phyloP scores from a whole-genome alignment of 2,113 vertebrate species.

The Nothocercus nigrocapillus region DNA sequence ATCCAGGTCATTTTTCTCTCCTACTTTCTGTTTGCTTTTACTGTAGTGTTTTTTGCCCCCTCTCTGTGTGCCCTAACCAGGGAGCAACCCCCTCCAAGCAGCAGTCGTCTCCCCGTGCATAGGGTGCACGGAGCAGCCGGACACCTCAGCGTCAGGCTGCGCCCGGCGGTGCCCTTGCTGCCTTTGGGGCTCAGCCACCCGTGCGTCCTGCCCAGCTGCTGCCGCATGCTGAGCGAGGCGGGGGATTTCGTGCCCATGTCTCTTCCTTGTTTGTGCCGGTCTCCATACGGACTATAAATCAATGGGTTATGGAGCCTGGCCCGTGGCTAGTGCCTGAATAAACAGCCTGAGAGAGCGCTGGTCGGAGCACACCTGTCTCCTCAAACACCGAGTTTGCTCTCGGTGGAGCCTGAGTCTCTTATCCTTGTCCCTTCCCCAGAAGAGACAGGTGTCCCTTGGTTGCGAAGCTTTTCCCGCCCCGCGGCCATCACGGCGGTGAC shows the following conservation, averaged over 20 bases:
- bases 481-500: neutral
- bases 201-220: fast-evolving
- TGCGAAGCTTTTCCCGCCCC: neutral
- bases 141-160: fast-evolving
- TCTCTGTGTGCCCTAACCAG: neutral
- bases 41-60: neutral
- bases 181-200: neutral
- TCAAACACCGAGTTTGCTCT: constrained; percentile 52
- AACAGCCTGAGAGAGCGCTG: constrained; percentile 27
- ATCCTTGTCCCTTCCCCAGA: neutral
- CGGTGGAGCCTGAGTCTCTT: neutral
- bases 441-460: constrained; percentile 54
- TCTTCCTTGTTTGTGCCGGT: neutral
- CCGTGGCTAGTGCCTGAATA: constrained; percentile 42
- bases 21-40: neutral
- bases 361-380: constrained; percentile 49
- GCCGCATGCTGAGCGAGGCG: neutral
- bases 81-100: fast-evolving
- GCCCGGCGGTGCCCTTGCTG: neutral
- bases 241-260: neutral
- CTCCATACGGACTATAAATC: constrained; percentile 50
- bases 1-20: neutral
- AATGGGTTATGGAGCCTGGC: neutral
- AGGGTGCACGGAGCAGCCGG: fast-evolving
- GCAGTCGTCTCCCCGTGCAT: fast-evolving